These are phyloP conservation scores for Oceanodroma leucorhoa DNA, from an alignment of 2,797 vertebrate genomes.

Conservation along the genomic window DNA sequence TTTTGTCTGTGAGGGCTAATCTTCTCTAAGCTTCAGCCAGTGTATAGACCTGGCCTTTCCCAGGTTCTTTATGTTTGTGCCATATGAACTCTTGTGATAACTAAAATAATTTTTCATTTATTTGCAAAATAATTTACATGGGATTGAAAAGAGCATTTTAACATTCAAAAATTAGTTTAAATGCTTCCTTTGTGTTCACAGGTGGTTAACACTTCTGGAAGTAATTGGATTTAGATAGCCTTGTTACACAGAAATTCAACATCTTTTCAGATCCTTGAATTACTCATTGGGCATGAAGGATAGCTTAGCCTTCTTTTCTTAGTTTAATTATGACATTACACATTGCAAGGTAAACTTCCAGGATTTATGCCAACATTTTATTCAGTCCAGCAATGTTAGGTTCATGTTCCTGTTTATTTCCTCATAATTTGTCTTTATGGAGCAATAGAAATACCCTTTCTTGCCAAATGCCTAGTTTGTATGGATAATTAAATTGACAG, in stretches of 20 bases:
- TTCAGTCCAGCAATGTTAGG: not conserved
- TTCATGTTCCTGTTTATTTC: conserved; percentile 31
- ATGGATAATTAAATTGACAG: conserved; percentile 52
- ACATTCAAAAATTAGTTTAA: not conserved
- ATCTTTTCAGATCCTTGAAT: not conserved
- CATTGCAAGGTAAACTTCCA: conserved; percentile 37
- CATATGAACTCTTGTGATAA: not conserved
- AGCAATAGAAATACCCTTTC: conserved; percentile 30
- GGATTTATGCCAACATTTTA: conserved; percentile 29
- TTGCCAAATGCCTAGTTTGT: conserved; percentile 33
- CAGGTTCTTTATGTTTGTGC: not conserved
- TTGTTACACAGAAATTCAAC: not conserved
- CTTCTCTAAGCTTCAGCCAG: not conserved
- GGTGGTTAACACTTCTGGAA: not conserved
- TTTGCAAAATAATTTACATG: not conserved
- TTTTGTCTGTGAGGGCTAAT: not conserved
- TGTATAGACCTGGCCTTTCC: not conserved
- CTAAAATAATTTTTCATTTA: not conserved
- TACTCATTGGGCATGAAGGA: not conserved
- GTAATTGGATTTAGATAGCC: not conserved
- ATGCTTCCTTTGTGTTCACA: not conserved
- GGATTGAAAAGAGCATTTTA: not conserved
- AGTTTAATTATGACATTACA: not conserved
- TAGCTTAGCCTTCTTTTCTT: not conserved
- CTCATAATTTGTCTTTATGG: conserved; percentile 46